Conservation (phyloP, 2,113 vertebrate genomes). For the Mesocricetus auratus region DNA sequence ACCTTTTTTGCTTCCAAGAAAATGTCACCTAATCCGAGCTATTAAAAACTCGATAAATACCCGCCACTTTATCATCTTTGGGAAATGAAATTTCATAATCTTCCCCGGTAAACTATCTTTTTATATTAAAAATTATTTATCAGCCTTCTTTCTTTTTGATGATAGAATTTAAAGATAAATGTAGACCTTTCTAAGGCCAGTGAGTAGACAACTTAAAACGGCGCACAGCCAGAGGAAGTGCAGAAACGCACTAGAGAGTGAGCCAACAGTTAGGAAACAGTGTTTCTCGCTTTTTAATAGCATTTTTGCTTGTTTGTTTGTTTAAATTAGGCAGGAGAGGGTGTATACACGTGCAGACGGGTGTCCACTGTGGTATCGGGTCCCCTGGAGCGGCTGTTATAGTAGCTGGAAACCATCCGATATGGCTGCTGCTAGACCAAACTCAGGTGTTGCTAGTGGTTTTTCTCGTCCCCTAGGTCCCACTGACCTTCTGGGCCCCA, state of each 20-base stretch:
- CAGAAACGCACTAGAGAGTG: conserved; percentile 5
- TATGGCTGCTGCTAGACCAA: too few species aligned
- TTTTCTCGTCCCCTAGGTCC: too few species aligned
- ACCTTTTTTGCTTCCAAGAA: conserved; percentile 51
- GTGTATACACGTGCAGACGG: neutral
- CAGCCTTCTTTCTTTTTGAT: conserved; percentile 48
- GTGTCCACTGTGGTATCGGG: too few species aligned
- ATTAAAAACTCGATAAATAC: neutral
- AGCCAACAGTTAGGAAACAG: neutral
- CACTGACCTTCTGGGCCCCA: too few species aligned
- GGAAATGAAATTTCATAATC: conserved; percentile 67
- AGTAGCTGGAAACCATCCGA: neutral
- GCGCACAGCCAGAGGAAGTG: neutral
- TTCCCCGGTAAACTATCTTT: conserved; percentile 46
- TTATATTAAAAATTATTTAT: conserved; percentile 60
- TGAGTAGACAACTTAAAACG: conserved; percentile 51
- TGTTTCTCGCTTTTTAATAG: neutral
- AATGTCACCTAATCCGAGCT: conserved; percentile 19
- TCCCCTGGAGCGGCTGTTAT: neutral
- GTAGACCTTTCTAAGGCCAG: conserved; percentile 19
- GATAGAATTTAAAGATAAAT: conserved; percentile 62
- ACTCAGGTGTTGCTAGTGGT: neutral
- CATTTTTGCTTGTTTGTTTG: neutral
- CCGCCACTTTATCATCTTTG: conserved; percentile 27
- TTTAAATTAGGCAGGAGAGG: neutral